A percentile compares a stretch with the other conserved stretches of the same genome.
Conservation (phyloP, 2,888 invertebrate species). For the Drosophila melanosoma region DNA sequence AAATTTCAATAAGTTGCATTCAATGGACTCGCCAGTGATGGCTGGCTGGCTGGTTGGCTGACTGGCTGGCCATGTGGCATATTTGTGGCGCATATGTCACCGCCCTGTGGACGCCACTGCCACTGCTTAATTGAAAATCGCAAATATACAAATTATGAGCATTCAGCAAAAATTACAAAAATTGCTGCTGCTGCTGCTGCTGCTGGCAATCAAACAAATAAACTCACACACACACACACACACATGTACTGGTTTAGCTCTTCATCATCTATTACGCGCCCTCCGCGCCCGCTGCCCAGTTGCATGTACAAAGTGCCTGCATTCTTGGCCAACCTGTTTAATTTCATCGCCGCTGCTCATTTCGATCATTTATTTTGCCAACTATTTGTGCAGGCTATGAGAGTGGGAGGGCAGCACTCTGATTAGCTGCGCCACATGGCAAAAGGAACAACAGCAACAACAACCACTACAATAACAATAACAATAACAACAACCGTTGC, state of each 20-base stretch:
- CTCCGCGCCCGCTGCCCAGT: not conserved
- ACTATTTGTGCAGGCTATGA: constrained; percentile 35
- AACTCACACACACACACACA: constrained; percentile 63
- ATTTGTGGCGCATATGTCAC: constrained; percentile 79
- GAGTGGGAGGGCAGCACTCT: constrained; percentile 21
- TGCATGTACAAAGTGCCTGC: constrained; percentile 33
- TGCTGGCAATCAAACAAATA: constrained; percentile 75
- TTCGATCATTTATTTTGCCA: constrained; percentile 78
- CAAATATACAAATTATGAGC: constrained; percentile 75
- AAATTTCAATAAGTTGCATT: constrained; percentile 77
- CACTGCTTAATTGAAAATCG: constrained; percentile 80
- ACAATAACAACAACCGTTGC: constrained; percentile 21
- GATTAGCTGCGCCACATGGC: constrained; percentile 60
- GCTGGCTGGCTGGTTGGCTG: constrained; percentile 11
- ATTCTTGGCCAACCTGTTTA: constrained; percentile 77
- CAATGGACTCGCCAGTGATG: constrained; percentile 54
- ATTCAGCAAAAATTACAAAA: constrained; percentile 31
- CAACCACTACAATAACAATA: not conserved
- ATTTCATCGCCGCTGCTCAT: constrained; percentile 75
- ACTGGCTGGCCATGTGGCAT: constrained; percentile 68
- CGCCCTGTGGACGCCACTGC: constrained; percentile 42
- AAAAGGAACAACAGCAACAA: not conserved
- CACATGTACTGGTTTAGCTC: not conserved
- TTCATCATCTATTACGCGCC: not conserved
- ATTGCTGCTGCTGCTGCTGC: constrained; percentile 33